Conservation (phyloP, 2,888 invertebrate genomes). For the Thymelicus acteon region DNA sequence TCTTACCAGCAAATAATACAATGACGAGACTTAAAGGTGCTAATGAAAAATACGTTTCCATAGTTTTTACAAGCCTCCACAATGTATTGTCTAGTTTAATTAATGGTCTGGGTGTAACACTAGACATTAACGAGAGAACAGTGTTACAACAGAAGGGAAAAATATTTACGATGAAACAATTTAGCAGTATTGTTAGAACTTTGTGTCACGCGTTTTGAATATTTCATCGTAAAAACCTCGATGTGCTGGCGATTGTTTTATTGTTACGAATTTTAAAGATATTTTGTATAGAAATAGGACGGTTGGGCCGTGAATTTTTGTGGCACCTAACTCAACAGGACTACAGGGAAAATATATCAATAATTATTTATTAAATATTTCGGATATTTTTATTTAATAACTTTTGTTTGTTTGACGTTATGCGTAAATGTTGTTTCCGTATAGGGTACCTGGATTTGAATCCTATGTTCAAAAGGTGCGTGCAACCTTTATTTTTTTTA, state of each 20-base stretch:
- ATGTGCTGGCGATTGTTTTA: slow-evolving; percentile 48
- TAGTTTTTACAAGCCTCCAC: neutral
- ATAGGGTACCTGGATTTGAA: no score
- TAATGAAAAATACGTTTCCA: neutral
- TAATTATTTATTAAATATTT: no score
- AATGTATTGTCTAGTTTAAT: neutral
- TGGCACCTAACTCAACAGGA: neutral
- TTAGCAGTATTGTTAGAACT: slow-evolving; percentile 58
- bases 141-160: slow-evolving; percentile 47
- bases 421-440: no score
- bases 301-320: slow-evolving; percentile 31
- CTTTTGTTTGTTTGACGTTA: no score
- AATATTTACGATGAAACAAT: slow-evolving; percentile 60
- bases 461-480: no score
- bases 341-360: no score
- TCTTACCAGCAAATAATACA: neutral
- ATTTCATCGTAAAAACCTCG: slow-evolving; percentile 54
- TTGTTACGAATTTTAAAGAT: slow-evolving; percentile 44
- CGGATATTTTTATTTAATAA: no score
- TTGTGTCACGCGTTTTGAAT: slow-evolving; percentile 61
- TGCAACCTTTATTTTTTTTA: no score
- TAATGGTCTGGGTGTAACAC: neutral
- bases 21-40: neutral
- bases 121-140: slow-evolving; percentile 6
- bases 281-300: slow-evolving; percentile 42